Percentiles rank a stretch among this genome's conserved stretches.
phyloP scores from a whole-genome alignment of 92 coral and sea anemone species.

The Heteractis magnifica region DNA sequence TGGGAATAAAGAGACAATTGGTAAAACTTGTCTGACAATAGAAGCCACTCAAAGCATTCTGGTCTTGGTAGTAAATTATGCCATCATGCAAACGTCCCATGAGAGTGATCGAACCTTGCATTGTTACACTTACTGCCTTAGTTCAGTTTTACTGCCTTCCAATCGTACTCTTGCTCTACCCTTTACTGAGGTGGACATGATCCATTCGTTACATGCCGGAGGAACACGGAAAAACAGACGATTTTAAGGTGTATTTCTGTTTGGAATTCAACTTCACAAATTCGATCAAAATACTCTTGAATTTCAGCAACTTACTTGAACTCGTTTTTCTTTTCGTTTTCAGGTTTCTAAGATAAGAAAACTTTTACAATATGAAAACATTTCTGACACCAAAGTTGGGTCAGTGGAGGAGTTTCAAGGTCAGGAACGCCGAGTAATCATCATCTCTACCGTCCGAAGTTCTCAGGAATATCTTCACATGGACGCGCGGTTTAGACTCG shows the following conservation, averaged over 20 bases:
- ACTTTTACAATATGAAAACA: constrained; percentile 59
- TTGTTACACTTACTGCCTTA: too few relatives aligned
- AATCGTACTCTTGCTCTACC: too few relatives aligned
- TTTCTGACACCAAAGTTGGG: constrained; percentile 71
- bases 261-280: neutral
- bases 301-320: too few relatives aligned
- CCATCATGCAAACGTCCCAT: too few relatives aligned
- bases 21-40: too few relatives aligned
- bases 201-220: too few relatives aligned
- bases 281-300: too few relatives aligned
- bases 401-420: constrained; percentile 91
- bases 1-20: neutral
- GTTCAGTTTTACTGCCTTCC: too few relatives aligned
- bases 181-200: too few relatives aligned
- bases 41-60: too few relatives aligned
- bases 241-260: neutral
- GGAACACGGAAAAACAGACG: neutral
- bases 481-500: constrained; percentile 81
- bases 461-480: constrained; percentile 71
- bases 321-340: neutral
- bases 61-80: too few relatives aligned
- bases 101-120: too few relatives aligned
- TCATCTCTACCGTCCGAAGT: constrained; percentile 83
- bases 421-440: constrained; percentile 79
- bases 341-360: constrained; percentile 81